Percentiles rank a stretch among this genome's conserved stretches.
Conservation (phyloP, 2,888 invertebrate species). For the Dilophus febrilis region DNA sequence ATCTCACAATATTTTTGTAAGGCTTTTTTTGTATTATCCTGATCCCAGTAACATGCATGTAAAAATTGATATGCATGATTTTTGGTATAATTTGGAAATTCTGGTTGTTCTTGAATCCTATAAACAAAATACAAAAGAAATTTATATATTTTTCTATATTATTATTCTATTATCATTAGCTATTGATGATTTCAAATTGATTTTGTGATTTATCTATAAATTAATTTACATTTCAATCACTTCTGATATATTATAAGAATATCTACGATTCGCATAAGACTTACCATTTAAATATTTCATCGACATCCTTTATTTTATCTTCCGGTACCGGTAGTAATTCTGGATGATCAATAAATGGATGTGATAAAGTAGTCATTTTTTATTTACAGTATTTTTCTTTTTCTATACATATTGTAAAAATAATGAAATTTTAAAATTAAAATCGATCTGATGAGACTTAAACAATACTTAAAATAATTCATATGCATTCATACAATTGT, state of each 20-base stretch:
- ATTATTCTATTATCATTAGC: too few relatives aligned
- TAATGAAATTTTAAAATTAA: too few relatives aligned
- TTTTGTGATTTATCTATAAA: too few relatives aligned
- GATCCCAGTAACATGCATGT: conserved; percentile 37
- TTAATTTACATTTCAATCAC: too few relatives aligned
- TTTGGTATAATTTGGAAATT: conserved; percentile 39
- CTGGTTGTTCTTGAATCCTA: conserved; percentile 43
- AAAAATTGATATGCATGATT: conserved; percentile 46
- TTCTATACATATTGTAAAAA: too few relatives aligned
- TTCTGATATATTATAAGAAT: not conserved
- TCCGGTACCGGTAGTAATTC: conserved; percentile 9
- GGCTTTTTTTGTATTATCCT: conserved; percentile 31
- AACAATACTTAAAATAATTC: too few relatives aligned
- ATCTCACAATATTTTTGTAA: conserved; percentile 13
- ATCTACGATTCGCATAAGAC: not conserved
- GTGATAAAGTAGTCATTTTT: conserved; percentile 11
- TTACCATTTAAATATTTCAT: conserved; percentile 13
- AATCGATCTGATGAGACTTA: too few relatives aligned
- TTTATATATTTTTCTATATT: too few relatives aligned
- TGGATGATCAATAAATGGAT: conserved; percentile 13
- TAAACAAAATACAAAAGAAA: conserved; percentile 17
- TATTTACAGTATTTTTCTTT: conserved; percentile 17
- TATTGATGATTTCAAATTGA: too few relatives aligned
- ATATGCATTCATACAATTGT: too few relatives aligned
- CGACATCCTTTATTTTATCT: conserved; percentile 9